A percentile compares a stretch with the other conserved stretches of the same genome.
Evolutionary conservation across 2,797 vertebrate genomes (phyloP).

Genomic region (Acanthis flammea): DNA sequence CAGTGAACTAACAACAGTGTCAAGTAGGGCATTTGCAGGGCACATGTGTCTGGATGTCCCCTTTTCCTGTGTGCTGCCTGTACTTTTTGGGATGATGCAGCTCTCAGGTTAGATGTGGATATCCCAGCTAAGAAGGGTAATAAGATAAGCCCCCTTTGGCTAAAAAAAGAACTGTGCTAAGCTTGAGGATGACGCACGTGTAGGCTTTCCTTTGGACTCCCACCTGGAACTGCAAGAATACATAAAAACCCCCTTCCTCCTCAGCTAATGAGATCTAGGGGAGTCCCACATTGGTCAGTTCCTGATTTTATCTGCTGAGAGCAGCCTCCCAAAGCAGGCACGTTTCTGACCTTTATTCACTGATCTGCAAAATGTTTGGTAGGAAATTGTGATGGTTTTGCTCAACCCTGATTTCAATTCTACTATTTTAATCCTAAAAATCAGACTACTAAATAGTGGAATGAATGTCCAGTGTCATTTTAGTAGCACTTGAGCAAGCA

Average conservation of each 20-base stretch:
- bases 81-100: neutral
- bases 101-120: neutral
- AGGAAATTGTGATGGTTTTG: neutral
- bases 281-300: neutral
- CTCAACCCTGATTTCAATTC: neutral
- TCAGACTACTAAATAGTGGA: neutral
- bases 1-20: neutral
- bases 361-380: neutral
- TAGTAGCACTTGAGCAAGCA: neutral
- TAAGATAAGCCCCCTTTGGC: slow-evolving; percentile 44
- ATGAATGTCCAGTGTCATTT: neutral
- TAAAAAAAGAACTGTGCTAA: slow-evolving; percentile 50
- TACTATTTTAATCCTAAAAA: neutral
- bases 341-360: neutral
- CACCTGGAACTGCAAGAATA: neutral
- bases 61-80: neutral
- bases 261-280: neutral
- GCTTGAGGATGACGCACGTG: neutral
- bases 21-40: neutral
- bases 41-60: neutral
- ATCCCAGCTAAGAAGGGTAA: slow-evolving; percentile 41
- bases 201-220: neutral
- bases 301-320: neutral
- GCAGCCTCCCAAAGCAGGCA: neutral
- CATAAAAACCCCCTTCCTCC: neutral